Conservation (phyloP, 2,888 invertebrate species). For the Chaitophorus viminalis region DNA sequence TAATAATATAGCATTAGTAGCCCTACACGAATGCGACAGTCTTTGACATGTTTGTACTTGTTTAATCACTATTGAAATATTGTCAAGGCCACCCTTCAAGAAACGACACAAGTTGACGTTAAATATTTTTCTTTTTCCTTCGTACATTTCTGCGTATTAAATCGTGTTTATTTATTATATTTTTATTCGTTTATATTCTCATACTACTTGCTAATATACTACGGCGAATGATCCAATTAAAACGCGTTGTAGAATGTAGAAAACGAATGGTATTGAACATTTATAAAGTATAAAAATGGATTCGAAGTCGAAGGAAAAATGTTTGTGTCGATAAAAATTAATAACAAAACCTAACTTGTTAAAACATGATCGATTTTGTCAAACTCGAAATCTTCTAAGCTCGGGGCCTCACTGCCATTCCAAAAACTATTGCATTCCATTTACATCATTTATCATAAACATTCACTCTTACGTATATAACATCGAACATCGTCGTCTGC, state of each 20-base stretch:
- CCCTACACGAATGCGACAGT: not conserved
- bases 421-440: slow-evolving; percentile 11
- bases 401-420: not conserved
- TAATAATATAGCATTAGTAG: not conserved
- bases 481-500: not conserved
- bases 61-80: not conserved
- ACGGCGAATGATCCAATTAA: not conserved
- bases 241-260: not conserved
- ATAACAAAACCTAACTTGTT: slow-evolving; percentile 1
- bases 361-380: slow-evolving; percentile 30
- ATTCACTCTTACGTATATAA: not conserved
- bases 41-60: not conserved
- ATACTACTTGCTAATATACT: not conserved
- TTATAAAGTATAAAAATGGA: not conserved
- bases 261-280: not conserved
- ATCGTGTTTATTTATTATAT: not conserved
- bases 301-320: not conserved
- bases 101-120: not conserved
- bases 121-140: not conserved
- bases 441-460: not conserved
- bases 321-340: not conserved
- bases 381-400: not conserved
- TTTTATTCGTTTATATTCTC: not conserved
- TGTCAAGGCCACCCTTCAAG: not conserved
- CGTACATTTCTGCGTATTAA: not conserved